Base-by-base conservation (phyloP, 2,113 vertebrate species). In the Apteryx mantelli region DNA sequence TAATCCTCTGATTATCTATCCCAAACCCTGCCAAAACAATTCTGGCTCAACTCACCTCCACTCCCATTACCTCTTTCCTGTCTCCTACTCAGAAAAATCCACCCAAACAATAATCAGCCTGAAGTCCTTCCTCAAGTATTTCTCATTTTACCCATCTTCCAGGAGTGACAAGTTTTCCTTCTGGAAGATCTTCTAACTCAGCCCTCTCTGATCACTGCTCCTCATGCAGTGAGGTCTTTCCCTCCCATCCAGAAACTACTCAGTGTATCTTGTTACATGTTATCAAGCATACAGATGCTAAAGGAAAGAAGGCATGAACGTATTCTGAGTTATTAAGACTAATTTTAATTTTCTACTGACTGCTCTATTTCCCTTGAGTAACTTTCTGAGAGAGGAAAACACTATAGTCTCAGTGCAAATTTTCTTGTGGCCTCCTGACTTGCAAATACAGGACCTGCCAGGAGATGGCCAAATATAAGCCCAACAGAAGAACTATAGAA, bases 181-280 rank as follows among this genome's bases (percentile, higher is more conserved):
- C 56, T 63, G 32, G n/a, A 50, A 69, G 55, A 78, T 48, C 32
- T 68, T 15, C 26, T 74, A 36, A 24, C 22, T 88, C 32, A 36
- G 34, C 32, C 34, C 34, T 50, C 25, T 36, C 40, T 70, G 20
- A 69, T 79, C 26, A 20, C 25, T 32, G 13, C 52, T 66, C 7
- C 64, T 65, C 18, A 19, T 48, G 30, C 17, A 48, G 17, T 3
- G 0, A 58, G 66, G 22, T 8, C 42, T 36, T 40, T 32, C 61
- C 16, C 8, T 50, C 40, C 18, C 60, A 38, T 36, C 13, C 38
- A 70, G 55, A 81, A 74, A 34, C 16, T 58, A 3, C 28, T 20
- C 0, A 2, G 7, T 38, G n/a, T 48, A 44, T 56, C 26, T 50
- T 2, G 2, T 75, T 65, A 52, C 1, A 1, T 26, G 28, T 36